Conservation (phyloP, 2,113 vertebrate genomes). For the Porphyrio hochstetteri region DNA sequence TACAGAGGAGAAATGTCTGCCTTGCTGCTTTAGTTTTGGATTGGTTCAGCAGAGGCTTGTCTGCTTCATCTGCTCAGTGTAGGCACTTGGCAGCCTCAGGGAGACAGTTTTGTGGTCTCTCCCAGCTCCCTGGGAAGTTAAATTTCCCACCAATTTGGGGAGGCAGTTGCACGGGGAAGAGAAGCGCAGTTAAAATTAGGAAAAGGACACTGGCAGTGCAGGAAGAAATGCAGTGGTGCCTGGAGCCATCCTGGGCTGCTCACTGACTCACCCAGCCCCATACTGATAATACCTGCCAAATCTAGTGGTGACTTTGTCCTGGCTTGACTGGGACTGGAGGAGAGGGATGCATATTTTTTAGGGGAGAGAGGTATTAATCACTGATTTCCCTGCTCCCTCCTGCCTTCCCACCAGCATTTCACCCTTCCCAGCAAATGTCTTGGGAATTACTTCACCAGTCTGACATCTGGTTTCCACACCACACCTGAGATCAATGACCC, state of each 20-base stretch:
- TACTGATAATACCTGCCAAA: accelerated
- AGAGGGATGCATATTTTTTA: not conserved
- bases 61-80: not conserved
- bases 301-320: not conserved
- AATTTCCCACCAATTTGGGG: not conserved
- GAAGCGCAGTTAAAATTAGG: not conserved
- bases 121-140: not conserved
- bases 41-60: not conserved
- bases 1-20: not conserved
- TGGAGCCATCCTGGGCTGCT: not conserved
- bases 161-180: not conserved
- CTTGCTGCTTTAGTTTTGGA: not conserved
- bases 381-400: not conserved
- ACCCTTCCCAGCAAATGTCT: not conserved
- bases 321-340: not conserved
- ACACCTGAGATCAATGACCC: not conserved
- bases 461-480: not conserved
- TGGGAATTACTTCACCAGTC: not conserved
- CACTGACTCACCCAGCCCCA: not conserved
- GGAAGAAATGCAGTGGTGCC: not conserved
- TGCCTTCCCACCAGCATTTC: not conserved
- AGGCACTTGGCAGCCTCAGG: not conserved
- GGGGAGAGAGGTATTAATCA: not conserved
- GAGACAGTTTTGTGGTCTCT: not conserved
- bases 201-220: not conserved